A percentile compares a stretch with the other conserved stretches of the same genome.
phyloP scores from a whole-genome alignment of 2,797 vertebrate genomes.

The Peromyscus aztecus region DNA sequence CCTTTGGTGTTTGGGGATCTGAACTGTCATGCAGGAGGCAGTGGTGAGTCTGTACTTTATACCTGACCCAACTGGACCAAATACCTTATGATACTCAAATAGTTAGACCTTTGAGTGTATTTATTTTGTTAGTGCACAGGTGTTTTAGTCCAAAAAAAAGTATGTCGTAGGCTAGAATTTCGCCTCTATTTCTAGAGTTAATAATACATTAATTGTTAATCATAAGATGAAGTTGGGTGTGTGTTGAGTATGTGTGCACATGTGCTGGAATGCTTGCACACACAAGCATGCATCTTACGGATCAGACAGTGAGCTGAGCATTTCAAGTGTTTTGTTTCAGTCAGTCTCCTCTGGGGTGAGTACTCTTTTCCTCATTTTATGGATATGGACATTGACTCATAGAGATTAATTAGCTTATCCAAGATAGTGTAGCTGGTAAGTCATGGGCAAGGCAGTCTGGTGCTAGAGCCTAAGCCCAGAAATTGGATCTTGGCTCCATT shows the following conservation, averaged over 20 bases:
- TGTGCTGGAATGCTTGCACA: background rate
- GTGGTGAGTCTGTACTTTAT: background rate
- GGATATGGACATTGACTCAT: background rate
- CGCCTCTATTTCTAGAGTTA: background rate
- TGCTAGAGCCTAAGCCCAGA: background rate
- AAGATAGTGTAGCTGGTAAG: background rate
- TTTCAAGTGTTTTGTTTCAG: constrained; percentile 7
- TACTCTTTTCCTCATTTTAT: background rate
- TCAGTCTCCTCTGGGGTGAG: background rate
- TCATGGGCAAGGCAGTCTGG: background rate
- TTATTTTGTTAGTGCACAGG: background rate
- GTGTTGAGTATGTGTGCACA: background rate
- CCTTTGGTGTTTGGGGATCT: background rate
- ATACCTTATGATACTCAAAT: background rate
- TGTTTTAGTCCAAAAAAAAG: background rate
- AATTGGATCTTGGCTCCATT: background rate
- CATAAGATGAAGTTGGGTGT: background rate
- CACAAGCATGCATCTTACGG: background rate
- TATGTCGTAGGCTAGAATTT: background rate
- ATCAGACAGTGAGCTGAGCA: background rate
- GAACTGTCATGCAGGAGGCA: background rate
- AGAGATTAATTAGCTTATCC: background rate
- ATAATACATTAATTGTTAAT: background rate
- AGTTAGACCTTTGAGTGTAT: background rate
- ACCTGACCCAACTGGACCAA: background rate